Evolutionary conservation across 2,113 vertebrate species (phyloP).

Genomic region (Micronisus gabar): DNA sequence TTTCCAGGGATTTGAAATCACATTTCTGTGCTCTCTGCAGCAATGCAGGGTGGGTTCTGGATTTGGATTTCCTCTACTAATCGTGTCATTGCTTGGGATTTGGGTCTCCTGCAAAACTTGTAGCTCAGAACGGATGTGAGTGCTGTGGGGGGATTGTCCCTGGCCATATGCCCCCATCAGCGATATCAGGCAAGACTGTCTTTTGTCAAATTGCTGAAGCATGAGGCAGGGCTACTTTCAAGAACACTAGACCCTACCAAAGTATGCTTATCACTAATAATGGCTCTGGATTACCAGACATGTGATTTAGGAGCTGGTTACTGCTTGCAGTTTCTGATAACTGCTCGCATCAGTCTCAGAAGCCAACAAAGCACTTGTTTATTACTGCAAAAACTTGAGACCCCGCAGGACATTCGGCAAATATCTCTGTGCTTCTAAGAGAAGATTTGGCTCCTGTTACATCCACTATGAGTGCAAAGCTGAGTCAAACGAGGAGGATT

Average conservation of each 20-base stretch:
- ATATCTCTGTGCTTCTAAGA: not conserved
- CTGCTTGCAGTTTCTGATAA: conserved; percentile 8
- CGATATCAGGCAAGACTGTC: not conserved
- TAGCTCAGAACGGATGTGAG: not conserved
- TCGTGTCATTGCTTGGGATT: not conserved
- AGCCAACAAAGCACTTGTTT: not conserved
- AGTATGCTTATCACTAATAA: not conserved
- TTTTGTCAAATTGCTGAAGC: not conserved
- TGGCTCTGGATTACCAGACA: not conserved
- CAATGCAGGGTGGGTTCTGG: fast-evolving
- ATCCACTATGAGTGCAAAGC: not conserved
- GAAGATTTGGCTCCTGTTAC: not conserved
- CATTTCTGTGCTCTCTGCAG: not conserved
- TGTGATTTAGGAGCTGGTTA: not conserved
- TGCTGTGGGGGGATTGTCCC: not conserved
- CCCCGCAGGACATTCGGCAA: not conserved
- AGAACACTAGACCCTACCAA: not conserved
- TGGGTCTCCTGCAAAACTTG: not conserved
- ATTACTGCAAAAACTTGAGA: conserved; percentile 5
- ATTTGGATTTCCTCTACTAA: not conserved
- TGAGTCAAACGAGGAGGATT: conserved; percentile 2
- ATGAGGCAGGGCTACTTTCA: not conserved
- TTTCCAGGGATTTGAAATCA: not conserved
- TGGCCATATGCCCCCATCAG: fast-evolving
- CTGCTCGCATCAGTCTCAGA: not conserved